Evolutionary conservation across 30 jellyfish, hydroid and myxozoan species (phyloP).

Genomic region (Aurelia aurita complex sp. Pacific): DNA sequence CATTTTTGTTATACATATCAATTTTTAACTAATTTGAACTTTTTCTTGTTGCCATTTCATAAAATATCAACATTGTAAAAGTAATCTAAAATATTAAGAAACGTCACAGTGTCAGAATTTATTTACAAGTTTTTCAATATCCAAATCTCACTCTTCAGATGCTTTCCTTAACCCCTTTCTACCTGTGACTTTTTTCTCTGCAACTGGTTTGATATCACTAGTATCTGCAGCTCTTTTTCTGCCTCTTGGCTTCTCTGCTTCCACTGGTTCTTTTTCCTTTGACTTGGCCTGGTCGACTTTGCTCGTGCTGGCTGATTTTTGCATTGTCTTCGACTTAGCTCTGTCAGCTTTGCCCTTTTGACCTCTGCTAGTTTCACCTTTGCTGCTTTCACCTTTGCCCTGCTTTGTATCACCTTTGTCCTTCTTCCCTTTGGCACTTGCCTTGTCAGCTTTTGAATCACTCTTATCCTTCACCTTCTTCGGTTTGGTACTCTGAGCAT

Average conservation of each 20-base stretch:
- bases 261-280: not conserved
- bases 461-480: not conserved
- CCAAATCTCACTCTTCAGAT: not conserved
- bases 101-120: too few relatives aligned
- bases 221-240: slow-evolving; percentile 21
- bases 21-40: too few relatives aligned
- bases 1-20: too few relatives aligned
- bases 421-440: not conserved
- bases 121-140: too few relatives aligned
- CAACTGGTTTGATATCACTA: not conserved
- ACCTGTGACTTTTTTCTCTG: not conserved
- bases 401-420: too few relatives aligned
- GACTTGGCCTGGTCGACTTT: slow-evolving; percentile 14
- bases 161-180: slow-evolving; percentile 16
- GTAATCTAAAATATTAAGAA: too few relatives aligned
- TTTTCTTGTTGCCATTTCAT: too few relatives aligned
- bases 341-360: not conserved
- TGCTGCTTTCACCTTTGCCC: too few relatives aligned
- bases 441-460: slow-evolving; percentile 20
- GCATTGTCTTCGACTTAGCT: slow-evolving; percentile 3
- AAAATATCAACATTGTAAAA: too few relatives aligned
- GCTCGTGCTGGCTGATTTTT: slow-evolving; percentile 39
- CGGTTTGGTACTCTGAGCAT: not conserved
- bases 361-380: not conserved
- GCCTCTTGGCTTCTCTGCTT: slow-evolving; percentile 11